Base-by-base conservation (phyloP, 2,797 vertebrate genomes). In the Austrolebias charrua region DNA sequence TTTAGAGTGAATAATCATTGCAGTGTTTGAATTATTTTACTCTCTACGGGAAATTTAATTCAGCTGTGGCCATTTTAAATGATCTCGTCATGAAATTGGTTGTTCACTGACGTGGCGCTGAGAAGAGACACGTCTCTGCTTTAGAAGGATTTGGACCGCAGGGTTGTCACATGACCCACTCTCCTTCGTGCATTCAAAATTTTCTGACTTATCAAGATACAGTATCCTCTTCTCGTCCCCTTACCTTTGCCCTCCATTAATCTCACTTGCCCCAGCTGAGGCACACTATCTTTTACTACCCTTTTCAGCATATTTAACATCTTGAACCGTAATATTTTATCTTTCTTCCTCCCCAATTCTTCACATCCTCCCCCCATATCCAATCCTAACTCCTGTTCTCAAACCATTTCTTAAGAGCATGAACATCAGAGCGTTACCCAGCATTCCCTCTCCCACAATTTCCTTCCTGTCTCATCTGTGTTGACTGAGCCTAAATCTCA, bases 391-490 rank as follows among this genome's bases (percentile, higher is more conserved):
- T 60, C 60, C 56, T n/a, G 63, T 63, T 55, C 51, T 69, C 69
- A 69, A 61, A 57, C 38, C 40, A 14, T 51, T 73, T 74, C 69
- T 79, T 61, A 55, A n/a, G 65, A 68, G 69, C 66, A 66, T 47
- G 74, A 81, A 82, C 85, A 82, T 74, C 53, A 79, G n/a, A n/a
- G 63, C 19, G 50, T 62, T 69, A 47, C 72, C 75, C 51, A 20
- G 53, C 60, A 61, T 76, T 69, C 54, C 49, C 73, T 82, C 73
- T 83, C 75, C 75, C 79, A 77, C 74, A 83, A 66, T 84, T 84
- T 88, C 84, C 78, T 83, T 11, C 68, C 85, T 80, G 84, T 88
- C 76, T 90, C 87, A 79, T 88, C 71, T 71, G 53, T 81, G 86
- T 87, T 86, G 84, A 81, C 81, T 79, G 74, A 85, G 71, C 69